These are phyloP conservation scores for Dicaeum eximium DNA, from an alignment of 2,113 vertebrate genomes.

Conservation along the genomic window DNA sequence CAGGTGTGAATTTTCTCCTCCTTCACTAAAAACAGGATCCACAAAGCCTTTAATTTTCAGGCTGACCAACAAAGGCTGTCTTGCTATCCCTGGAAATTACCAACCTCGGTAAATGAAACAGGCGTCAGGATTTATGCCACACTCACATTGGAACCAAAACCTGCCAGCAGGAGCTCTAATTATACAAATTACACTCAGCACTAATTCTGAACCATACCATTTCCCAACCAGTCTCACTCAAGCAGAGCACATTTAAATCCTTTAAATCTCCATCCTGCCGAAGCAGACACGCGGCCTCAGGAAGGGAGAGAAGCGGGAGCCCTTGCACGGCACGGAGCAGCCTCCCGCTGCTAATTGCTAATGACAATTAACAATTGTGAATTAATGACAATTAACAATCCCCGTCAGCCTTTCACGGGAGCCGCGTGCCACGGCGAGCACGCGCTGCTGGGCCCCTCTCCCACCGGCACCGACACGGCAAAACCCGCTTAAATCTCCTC, in stretches of 20 bases:
- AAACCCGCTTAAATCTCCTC: fast-evolving
- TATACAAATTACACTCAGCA: background rate
- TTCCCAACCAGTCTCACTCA: background rate
- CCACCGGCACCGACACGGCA: fast-evolving
- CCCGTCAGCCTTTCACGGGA: fast-evolving
- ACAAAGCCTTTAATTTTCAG: background rate
- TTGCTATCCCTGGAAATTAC: background rate
- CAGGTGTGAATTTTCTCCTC: background rate
- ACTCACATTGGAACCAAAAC: background rate
- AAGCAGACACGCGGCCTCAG: background rate
- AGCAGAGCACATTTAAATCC: background rate
- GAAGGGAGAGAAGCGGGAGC: background rate
- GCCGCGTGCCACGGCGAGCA: fast-evolving
- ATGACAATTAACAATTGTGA: too few species aligned
- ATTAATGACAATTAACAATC: background rate
- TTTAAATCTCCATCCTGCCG: background rate
- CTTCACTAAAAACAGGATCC: background rate
- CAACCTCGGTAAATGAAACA: background rate
- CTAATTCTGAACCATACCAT: background rate
- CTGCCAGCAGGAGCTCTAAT: background rate
- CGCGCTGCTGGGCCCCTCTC: too few species aligned
- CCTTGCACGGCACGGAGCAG: background rate
- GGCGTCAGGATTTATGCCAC: background rate
- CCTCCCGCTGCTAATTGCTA: too few species aligned
- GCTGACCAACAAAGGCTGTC: background rate